Base-by-base conservation (phyloP, 2,113 vertebrate species). In the Seriola rivoliana region DNA sequence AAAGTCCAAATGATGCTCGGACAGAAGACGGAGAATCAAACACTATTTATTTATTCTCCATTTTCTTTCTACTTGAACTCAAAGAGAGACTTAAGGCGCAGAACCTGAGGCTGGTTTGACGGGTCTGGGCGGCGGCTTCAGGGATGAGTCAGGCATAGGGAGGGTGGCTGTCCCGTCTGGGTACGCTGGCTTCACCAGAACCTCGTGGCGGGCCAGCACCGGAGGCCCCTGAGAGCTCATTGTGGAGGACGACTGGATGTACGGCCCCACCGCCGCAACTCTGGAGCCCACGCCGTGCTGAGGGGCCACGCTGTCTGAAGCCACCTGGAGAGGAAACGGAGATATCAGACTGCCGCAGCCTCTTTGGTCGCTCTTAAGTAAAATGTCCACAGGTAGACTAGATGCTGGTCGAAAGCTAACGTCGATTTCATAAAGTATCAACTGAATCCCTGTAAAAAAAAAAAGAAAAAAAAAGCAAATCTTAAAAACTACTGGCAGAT, bases 261-360 rank as follows among this genome's bases (percentile, higher is more conserved):
- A 99, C 0, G 98, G 98, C 36, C 97, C 98, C 17, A 99, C 98
- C 0, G 98, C 98, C 0, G 98, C 98, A 83, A 99, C 97, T 3
- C 97, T 93, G 86, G 96, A 95, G n/a, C 94, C 90, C n/a, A 71
- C 87, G 0, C 89, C 90, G n/a, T 89, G 94, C 80, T 95, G 97
- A 14, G 96, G 86, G 68, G 85, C 90, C 73, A 86, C 46, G 0
- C 84, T 71, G 2, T 94, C 93, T 3, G 83, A 46, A 0, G 94
- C 92, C 88, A 96, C 94, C 97, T 98, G 84, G 10, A 46, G 42
- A 46, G 70, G 8, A 42, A 71, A 64, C 46, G 4, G 0, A 60
- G 8, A 25, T 25, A 48, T 62, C 5, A 40, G 44, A 80, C 36
- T 57, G 19, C 36, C 17, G 11, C 16, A 44, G 52, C 34, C 16